Evolutionary conservation across 2,888 invertebrate species (phyloP), one percentile per base, ranked within the genome.

Genomic region (Dynastes maya): DNA sequence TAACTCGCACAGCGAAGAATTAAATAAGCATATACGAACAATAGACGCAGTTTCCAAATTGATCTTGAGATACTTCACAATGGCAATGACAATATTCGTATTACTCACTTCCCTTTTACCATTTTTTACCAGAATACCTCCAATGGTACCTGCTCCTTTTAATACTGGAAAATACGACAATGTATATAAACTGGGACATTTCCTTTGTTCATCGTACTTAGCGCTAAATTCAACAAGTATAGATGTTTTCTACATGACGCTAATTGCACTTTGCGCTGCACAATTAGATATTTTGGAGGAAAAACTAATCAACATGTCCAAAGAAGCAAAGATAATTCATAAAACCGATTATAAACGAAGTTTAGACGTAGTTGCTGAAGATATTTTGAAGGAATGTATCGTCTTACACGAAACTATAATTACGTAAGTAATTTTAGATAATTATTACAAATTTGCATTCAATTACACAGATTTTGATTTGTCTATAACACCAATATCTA

Each of bases 271-370:
- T 22, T 55, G 49, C 32, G 51, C 61, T 4, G 78, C 80, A 5
- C 78, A 80, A 63, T 58, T 80, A 32, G 63, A 78, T 63, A 74
- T 78, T 11, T 64, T 80, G 37, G 49, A 65, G 13, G 76, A 67
- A 6, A 78, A 51, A 51, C 27, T 78, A 53, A 78, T 53, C 4
- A 49, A 78, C 32, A 32, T 64, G 16, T 22, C 16, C 29, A 37
- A 53, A 22, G 55, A 76, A 11, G 76, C 76, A 22, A 49, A 76
- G 9, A 37, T 5, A 51, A 53, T 22, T 9, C 32, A 9, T 53
- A 16, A 29, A 49, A 11, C 5, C n/a, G 4, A 45, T 27, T 51
- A 29, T n/a, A 11, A 4, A 16, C 9, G 16, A 22, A 76, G n/a
- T 32, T n/a, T 65, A 16, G 65, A 65, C 16, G 37, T 1, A n/a